These are phyloP conservation scores for Drosophila niveifrons DNA, from an alignment of 2,888 invertebrate genomes.

Conservation along the genomic window DNA sequence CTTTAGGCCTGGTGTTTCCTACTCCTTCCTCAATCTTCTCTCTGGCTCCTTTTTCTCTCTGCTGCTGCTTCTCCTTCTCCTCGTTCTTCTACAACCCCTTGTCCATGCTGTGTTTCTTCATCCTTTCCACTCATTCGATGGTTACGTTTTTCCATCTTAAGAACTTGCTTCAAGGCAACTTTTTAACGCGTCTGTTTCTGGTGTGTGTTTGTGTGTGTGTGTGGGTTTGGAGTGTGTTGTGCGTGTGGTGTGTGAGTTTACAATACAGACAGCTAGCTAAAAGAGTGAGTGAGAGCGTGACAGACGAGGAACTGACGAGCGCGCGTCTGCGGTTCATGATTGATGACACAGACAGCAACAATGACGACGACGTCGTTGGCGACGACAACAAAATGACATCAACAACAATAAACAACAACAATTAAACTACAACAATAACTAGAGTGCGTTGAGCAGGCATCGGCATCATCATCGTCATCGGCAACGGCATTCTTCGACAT, in stretches of 20 bases:
- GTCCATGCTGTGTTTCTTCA: background rate
- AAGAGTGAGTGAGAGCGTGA: conserved; percentile 18
- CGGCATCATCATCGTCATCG: conserved; percentile 15
- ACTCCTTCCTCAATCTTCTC: conserved; percentile 8
- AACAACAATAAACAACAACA: conserved; percentile 76
- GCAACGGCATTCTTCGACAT: conserved; percentile 29
- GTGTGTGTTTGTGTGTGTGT: conserved; percentile 5
- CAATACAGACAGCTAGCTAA: conserved; percentile 23
- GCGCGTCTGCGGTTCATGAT: conserved; percentile 11
- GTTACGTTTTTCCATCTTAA: conserved; percentile 22
- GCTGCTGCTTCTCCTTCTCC: background rate
- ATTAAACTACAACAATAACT: conserved; percentile 78
- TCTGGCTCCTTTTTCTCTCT: too few relatives aligned
- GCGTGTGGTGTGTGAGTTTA: conserved; percentile 18
- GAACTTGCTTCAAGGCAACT: conserved; percentile 18
- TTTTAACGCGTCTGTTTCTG: conserved; percentile 19
- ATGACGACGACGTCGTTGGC: conserved; percentile 21
- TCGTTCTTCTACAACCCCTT: background rate
- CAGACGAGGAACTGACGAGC: conserved; percentile 34
- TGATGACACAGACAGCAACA: conserved; percentile 11
- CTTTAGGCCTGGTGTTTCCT: conserved; percentile 71
- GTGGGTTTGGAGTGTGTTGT: conserved; percentile 13
- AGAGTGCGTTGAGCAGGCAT: conserved; percentile 72
- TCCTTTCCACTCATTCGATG: conserved; percentile 43
- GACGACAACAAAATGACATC: conserved; percentile 56